Evolutionary conservation across 2,113 vertebrate species (phyloP).

Genomic region (Petromus typicus): DNA sequence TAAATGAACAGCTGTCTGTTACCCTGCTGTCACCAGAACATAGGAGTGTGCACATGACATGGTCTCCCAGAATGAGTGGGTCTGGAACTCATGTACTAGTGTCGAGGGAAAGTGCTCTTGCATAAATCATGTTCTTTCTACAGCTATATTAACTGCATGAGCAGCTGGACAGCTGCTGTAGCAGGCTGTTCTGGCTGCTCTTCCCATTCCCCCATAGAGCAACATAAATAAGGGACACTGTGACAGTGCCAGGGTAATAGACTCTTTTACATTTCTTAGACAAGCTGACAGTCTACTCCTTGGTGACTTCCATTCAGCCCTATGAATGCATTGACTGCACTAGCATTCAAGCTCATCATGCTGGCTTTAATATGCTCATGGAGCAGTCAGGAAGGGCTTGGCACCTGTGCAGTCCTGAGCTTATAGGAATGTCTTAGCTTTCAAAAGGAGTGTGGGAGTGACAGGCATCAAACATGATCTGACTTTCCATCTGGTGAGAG

Average conservation of each 20-base stretch:
- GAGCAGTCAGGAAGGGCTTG: conserved; percentile 21
- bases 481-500: not conserved
- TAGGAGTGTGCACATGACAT: not conserved
- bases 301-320: conserved; percentile 48
- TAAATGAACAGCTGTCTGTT: not conserved
- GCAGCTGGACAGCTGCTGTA: conserved; percentile 11
- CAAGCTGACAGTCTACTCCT: conserved; percentile 52
- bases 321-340: not conserved
- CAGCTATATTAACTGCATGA: conserved; percentile 26
- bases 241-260: conserved; percentile 48
- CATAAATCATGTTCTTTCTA: conserved; percentile 8
- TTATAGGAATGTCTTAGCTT: conserved; percentile 9
- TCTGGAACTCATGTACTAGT: not conserved
- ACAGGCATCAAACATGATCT: not conserved
- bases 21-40: not conserved
- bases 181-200: not conserved
- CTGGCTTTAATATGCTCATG: not conserved
- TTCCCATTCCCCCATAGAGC: not conserved
- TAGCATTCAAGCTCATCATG: not conserved
- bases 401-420: not conserved
- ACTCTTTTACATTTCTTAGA: conserved; percentile 49
- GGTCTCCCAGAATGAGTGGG: not conserved
- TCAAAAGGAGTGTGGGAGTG: not conserved
- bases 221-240: conserved; percentile 35
- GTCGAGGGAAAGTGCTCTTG: not conserved